These are phyloP conservation scores for Adineta ricciae DNA, from an alignment of 2,888 invertebrate genomes.

Conservation along the genomic window DNA sequence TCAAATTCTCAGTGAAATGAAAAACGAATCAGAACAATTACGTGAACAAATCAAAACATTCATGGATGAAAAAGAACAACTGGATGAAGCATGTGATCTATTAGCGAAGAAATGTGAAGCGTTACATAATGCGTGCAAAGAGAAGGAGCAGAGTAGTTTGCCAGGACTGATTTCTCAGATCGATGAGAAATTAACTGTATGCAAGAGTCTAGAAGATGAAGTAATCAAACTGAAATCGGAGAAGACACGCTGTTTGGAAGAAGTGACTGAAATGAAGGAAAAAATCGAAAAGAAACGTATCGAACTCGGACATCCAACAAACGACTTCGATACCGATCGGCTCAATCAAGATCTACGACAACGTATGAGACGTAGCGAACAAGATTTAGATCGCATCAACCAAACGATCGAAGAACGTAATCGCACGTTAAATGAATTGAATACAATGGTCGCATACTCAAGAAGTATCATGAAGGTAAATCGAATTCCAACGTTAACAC, in stretches of 20 bases:
- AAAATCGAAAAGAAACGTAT: constrained; percentile 16
- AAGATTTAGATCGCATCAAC: neutral
- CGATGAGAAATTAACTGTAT: neutral
- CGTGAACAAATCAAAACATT: constrained; percentile 9
- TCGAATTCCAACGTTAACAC: neutral
- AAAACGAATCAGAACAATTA: neutral
- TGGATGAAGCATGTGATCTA: constrained; percentile 17
- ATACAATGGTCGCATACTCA: neutral
- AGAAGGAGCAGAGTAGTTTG: neutral
- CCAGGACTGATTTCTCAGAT: neutral
- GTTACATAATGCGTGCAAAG: constrained; percentile 13
- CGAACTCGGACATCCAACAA: neutral
- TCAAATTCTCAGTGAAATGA: neutral
- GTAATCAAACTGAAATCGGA: neutral
- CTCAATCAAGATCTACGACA: neutral
- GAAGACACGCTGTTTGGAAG: neutral
- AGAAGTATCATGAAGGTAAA: constrained; percentile 17
- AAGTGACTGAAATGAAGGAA: constrained; percentile 4
- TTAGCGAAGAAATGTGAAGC: constrained; percentile 15
- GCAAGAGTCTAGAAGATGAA: neutral
- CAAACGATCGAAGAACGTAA: neutral
- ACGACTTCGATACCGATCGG: neutral
- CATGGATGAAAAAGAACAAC: neutral
- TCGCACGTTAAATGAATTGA: constrained; percentile 11
- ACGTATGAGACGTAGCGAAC: neutral